These are phyloP conservation scores for Ciconia nigra DNA, from an alignment of 2,797 vertebrate genomes.

Conservation along the genomic window DNA sequence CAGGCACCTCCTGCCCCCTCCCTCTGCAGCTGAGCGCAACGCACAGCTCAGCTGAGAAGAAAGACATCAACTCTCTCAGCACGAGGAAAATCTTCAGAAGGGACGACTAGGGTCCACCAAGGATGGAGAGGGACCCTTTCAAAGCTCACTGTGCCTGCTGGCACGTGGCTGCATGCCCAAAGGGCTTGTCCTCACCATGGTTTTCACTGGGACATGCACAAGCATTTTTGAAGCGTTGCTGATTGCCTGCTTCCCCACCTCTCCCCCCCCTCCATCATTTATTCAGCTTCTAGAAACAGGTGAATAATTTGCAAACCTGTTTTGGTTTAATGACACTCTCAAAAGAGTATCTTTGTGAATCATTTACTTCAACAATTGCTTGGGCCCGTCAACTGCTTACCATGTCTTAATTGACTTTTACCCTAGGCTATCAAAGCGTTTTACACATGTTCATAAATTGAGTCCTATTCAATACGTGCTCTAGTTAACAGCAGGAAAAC, in stretches of 20 bases:
- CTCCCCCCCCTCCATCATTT: neutral
- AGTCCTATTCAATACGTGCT: neutral
- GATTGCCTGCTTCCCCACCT: neutral
- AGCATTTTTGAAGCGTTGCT: fast-evolving
- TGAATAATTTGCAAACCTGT: neutral
- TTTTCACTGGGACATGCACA: neutral
- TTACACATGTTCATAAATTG: neutral
- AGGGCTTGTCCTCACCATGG: fast-evolving
- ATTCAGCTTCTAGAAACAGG: neutral
- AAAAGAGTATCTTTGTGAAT: neutral
- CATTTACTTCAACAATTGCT: neutral
- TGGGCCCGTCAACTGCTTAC: neutral
- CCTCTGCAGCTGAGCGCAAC: neutral
- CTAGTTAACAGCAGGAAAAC: neutral
- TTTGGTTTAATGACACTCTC: neutral
- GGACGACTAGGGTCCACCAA: neutral
- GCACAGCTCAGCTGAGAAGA: neutral
- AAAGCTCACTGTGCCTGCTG: neutral
- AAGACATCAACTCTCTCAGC: neutral
- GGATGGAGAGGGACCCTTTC: neutral
- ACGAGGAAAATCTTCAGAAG: neutral
- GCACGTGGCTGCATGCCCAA: fast-evolving
- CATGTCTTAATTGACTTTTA: slow-evolving; percentile 16
- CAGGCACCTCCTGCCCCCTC: too few relatives aligned
- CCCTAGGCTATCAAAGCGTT: neutral